Evolutionary conservation across 2,888 invertebrate genomes (phyloP).

Genomic region (Dicycla oo): DNA sequence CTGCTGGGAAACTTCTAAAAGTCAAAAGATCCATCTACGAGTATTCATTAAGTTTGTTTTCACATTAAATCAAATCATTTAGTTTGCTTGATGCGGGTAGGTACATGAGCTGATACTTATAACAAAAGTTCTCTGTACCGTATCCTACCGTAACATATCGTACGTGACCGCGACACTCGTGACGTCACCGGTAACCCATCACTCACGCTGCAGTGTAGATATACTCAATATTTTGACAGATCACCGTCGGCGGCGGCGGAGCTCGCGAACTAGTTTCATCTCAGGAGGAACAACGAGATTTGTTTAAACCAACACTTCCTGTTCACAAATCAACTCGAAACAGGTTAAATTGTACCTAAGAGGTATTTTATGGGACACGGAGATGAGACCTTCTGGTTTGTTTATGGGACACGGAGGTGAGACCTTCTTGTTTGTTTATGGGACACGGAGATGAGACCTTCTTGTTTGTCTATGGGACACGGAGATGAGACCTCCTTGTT

Average conservation of each 20-base stretch:
- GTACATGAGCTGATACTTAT: neutral
- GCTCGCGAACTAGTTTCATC: slow-evolving; percentile 29
- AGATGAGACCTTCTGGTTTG: neutral
- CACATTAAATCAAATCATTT: neutral
- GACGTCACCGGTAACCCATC: slow-evolving; percentile 41
- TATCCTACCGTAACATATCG: too few species aligned
- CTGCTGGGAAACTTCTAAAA: neutral
- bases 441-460: neutral
- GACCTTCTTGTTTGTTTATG: neutral
- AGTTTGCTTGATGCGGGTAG: neutral
- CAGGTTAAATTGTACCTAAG: neutral
- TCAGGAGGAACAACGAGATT: slow-evolving; percentile 5
- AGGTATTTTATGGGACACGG: neutral
- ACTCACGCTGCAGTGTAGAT: slow-evolving; percentile 21
- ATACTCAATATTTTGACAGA: slow-evolving; percentile 47
- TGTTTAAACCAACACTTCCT: slow-evolving; percentile 25
- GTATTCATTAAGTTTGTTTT: neutral
- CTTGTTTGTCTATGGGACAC: too few species aligned
- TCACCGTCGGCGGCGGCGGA: slow-evolving; percentile 23
- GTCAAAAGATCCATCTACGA: neutral
- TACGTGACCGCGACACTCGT: neutral
- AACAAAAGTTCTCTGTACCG: neutral
- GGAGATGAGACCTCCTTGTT: neutral
- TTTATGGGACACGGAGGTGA: neutral
- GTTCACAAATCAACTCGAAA: neutral